Evolutionary conservation across 53 echinoderm and acorn worm genomes (phyloP).

Genomic region (Astropecten irregularis): DNA sequence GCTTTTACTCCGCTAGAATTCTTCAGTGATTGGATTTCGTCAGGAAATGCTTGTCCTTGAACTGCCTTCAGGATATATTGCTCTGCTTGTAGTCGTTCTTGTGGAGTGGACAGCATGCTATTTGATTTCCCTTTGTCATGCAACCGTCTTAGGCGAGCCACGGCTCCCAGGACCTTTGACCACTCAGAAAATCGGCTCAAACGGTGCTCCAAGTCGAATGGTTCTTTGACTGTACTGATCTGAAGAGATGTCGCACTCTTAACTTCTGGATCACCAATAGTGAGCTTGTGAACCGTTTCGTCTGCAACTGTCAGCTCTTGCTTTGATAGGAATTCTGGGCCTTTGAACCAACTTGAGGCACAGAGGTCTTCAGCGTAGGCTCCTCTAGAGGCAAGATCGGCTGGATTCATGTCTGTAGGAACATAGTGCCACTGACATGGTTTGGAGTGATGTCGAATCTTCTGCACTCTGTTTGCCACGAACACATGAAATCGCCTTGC

Average conservation of each 20-base stretch:
- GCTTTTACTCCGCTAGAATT: slow-evolving; percentile 15
- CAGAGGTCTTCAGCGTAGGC: background rate
- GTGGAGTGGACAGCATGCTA: background rate
- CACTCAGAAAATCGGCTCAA: slow-evolving; percentile 33
- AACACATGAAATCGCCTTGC: slow-evolving; percentile 53
- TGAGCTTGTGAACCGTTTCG: background rate
- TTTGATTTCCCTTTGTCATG: background rate
- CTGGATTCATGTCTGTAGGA: slow-evolving; percentile 32
- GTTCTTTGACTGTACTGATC: background rate
- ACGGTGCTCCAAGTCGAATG: slow-evolving; percentile 37
- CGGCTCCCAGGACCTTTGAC: slow-evolving; percentile 34
- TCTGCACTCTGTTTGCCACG: slow-evolving; percentile 53
- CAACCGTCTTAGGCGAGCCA: slow-evolving; percentile 24
- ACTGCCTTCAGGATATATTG: slow-evolving; percentile 8
- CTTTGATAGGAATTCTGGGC: slow-evolving; percentile 18
- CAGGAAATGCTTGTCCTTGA: slow-evolving; percentile 11
- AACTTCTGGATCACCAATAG: slow-evolving; percentile 2
- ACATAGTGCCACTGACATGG: slow-evolving; percentile 46
- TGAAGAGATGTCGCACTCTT: background rate
- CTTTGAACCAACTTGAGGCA: slow-evolving; percentile 15
- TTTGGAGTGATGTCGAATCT: slow-evolving; percentile 22
- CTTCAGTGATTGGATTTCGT: slow-evolving; percentile 23
- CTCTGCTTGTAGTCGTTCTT: slow-evolving; percentile 36
- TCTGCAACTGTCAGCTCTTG: background rate
- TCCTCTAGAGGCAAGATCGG: slow-evolving; percentile 53